A percentile compares a stretch with the other conserved stretches of the same genome.
phyloP scores from a whole-genome alignment of 1,140 invertebrate genomes.

The Drosophila hydei region DNA sequence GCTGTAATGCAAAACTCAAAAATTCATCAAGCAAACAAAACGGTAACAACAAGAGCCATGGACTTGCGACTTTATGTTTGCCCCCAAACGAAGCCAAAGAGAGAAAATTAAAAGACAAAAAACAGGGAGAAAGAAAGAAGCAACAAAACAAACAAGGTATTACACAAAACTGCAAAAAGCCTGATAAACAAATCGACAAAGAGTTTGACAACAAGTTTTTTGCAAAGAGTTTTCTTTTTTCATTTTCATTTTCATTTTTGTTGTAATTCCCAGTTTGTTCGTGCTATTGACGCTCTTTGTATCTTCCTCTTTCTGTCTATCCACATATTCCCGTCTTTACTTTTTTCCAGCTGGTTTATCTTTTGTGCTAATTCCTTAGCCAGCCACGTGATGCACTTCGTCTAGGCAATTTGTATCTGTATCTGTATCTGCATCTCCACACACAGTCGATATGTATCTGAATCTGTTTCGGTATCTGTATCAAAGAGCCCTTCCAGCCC shows the following conservation, averaged over 20 bases:
- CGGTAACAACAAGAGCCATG: neutral
- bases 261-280: conserved; percentile 66
- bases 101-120: neutral
- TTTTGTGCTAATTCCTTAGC: conserved; percentile 26
- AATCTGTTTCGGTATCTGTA: conserved; percentile 1
- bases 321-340: neutral
- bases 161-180: conserved; percentile 34
- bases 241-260: neutral
- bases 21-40: conserved; percentile 28
- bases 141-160: conserved; percentile 37
- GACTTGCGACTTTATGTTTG: conserved; percentile 24
- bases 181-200: conserved; percentile 58
- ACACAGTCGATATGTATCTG: too few species aligned
- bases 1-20: conserved; percentile 4
- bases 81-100: conserved; percentile 8
- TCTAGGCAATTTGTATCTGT: conserved; percentile 28
- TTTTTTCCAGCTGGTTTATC: conserved; percentile 1
- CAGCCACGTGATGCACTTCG: conserved; percentile 15
- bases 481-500: conserved; percentile 10
- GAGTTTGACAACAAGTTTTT: conserved; percentile 62
- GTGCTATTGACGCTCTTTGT: conserved; percentile 52
- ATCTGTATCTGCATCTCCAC: conserved; percentile 20
- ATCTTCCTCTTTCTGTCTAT: conserved; percentile 9
- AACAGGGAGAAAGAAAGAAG: neutral
- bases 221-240: neutral